A percentile compares a stretch with the other conserved stretches of the same genome.
These are phyloP conservation scores for Cynoglossus semilaevis DNA, from an alignment of 2,113 vertebrate genomes.

Conservation along the genomic window DNA sequence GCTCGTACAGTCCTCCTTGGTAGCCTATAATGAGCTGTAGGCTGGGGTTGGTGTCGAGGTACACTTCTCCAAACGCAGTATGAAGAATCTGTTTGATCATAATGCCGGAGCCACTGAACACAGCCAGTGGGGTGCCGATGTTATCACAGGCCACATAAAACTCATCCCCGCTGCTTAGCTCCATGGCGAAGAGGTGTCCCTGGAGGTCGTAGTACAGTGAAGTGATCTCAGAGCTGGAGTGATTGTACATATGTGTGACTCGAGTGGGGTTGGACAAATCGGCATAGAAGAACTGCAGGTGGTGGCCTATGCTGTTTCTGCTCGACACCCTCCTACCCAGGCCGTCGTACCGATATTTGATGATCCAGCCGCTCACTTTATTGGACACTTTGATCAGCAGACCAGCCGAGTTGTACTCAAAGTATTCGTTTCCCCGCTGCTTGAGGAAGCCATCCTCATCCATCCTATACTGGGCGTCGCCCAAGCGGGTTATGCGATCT, in stretches of 20 bases:
- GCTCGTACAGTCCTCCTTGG: conserved; percentile 93
- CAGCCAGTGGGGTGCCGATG: conserved; percentile 93
- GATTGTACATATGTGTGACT: conserved; percentile 97
- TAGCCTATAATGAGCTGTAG: conserved; percentile 94
- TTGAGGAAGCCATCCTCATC: conserved; percentile 96
- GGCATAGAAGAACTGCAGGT: conserved; percentile 97
- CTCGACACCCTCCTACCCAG: conserved; percentile 93
- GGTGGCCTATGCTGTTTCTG: conserved; percentile 84
- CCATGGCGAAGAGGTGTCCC: conserved; percentile 97
- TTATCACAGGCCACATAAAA: conserved; percentile 98
- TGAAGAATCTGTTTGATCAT: conserved; percentile 97
- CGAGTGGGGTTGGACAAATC: conserved; percentile 92
- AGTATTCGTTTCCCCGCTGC: conserved; percentile 91
- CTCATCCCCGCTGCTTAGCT: conserved; percentile 93
- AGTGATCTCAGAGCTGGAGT: conserved; percentile 95
- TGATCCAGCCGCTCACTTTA: conserved; percentile 86
- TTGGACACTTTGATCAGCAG: conserved; percentile 91
- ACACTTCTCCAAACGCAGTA: conserved; percentile 96
- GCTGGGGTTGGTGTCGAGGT: conserved; percentile 94
- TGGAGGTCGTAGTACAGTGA: conserved; percentile 98
- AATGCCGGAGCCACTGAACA: conserved; percentile 92
- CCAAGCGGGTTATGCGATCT: conserved; percentile 91
- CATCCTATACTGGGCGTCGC: conserved; percentile 91
- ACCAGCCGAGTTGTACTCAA: conserved; percentile 93
- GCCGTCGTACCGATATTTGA: conserved; percentile 93